Conservation (phyloP, 1,140 invertebrate genomes). For the Drosophila erecta region DNA sequence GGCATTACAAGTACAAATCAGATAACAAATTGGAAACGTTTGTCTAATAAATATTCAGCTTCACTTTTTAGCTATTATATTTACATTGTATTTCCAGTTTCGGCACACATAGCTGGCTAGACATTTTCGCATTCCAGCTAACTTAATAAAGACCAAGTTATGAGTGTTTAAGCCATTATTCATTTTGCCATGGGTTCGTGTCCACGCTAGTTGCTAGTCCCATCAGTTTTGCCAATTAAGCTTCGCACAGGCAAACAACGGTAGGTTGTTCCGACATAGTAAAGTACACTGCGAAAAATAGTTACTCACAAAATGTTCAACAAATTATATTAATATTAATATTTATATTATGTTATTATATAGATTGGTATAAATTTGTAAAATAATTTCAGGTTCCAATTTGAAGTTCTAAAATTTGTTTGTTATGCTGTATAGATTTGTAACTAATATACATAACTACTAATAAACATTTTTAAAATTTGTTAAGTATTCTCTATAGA, state of each 20-base stretch:
- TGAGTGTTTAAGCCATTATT: slow-evolving; percentile 20
- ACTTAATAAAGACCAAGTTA: neutral
- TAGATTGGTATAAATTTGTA: no score
- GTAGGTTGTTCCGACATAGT: slow-evolving; percentile 16
- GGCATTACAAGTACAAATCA: neutral
- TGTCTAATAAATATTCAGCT: neutral
- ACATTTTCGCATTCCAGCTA: no score
- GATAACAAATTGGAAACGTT: no score
- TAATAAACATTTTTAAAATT: no score
- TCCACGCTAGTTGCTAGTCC: slow-evolving; percentile 52
- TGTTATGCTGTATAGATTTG: no score
- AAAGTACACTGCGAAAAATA: slow-evolving; percentile 3
- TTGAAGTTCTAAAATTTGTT: no score
- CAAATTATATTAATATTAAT: neutral
- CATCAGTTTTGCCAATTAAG: slow-evolving; percentile 50
- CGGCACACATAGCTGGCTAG: no score
- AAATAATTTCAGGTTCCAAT: no score
- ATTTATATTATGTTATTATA: no score
- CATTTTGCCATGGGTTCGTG: slow-evolving; percentile 30
- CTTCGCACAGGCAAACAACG: slow-evolving; percentile 27
- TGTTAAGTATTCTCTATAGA: no score
- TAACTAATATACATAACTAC: no score
- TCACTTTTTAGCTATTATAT: neutral
- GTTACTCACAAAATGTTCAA: no score
- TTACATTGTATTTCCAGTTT: neutral